Evolutionary conservation across 2,113 vertebrate species (phyloP), one percentile per base, ranked within the genome.

Genomic region (Mustela lutreola): DNA sequence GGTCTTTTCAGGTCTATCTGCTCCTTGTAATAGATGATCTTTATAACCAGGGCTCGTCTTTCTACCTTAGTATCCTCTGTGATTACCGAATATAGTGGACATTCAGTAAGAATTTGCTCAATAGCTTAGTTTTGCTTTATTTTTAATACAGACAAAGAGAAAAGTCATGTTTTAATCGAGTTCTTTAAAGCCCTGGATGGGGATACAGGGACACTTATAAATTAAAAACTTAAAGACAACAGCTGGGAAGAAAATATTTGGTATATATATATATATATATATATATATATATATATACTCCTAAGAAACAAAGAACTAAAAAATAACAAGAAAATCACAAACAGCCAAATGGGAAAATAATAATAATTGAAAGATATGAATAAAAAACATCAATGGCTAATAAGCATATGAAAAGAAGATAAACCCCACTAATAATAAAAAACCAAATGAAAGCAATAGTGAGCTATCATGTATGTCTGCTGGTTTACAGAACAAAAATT

Each of bases 251-350:
- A 86, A 93, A 89, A 89, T 76, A 31, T 2, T 76, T 82, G 21
- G 4, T 42, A 42, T 42, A 42, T 42, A 42, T 42, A 42, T 42
- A 42, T 42, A 42, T 42, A 36, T 36, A 42, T 42, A 42, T 42
- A 42, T 42, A 42, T 42, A 36, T n/a, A n/a, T n/a, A n/a, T n/a
- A n/a, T n/a, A n/a, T n/a, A n/a, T n/a, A 75, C 63, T 86, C 4
- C 36, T 89, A 65, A 73, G 60, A 90, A 33, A 26, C 2, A 56
- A 82, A 85, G 7, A 79, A 87, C 5, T 36, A 45, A 1, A 60
- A 33, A 87, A 71, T 86, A 88, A 86, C 26, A 86, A 93, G 56
- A 65, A 89, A 95, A 96, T 63, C 2, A 84, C 33, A 91, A 94
- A 90, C 4, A 65, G 2, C 4, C 26, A 95, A 76, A 36, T 45